Conservation (phyloP, 2,888 invertebrate species). For the Merodon equestris region DNA sequence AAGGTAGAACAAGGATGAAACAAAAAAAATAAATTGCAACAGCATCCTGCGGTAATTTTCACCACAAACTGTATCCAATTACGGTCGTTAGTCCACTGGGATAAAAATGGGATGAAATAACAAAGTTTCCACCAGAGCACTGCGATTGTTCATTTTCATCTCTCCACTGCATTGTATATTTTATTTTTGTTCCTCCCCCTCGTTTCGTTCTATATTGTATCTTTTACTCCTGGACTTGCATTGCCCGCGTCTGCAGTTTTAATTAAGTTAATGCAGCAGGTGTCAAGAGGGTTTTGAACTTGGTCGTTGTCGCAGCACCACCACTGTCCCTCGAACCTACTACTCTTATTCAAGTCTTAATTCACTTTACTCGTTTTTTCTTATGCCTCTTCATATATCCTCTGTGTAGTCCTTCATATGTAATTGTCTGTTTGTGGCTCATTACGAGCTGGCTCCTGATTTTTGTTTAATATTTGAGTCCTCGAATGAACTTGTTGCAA, state of each 20-base stretch:
- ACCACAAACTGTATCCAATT: constrained; percentile 11
- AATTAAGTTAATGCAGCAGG: constrained; percentile 47
- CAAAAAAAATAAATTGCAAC: background rate
- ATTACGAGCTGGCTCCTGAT: constrained; percentile 13
- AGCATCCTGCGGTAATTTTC: background rate
- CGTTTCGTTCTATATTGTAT: no score
- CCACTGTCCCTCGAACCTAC: background rate
- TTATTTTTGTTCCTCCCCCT: background rate
- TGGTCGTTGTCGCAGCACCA: constrained; percentile 14
- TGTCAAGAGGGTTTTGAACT: constrained; percentile 13
- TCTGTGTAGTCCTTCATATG: background rate
- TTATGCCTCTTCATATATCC: background rate
- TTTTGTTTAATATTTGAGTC: constrained; percentile 30
- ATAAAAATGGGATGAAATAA: background rate
- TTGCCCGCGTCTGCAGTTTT: constrained; percentile 21
- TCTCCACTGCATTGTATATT: background rate
- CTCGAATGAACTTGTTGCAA: constrained; percentile 15
- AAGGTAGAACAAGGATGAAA: background rate
- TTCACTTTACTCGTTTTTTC: background rate
- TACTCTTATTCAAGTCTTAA: constrained; percentile 7
- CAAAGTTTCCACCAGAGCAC: constrained; percentile 10
- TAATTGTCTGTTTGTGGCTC: background rate
- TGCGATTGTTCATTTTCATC: constrained; percentile 5
- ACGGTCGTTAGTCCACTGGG: background rate
- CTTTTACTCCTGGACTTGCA: no score